These are phyloP conservation scores for Drosophila sturtevanti DNA, from an alignment of 1,140 invertebrate species.

Conservation along the genomic window DNA sequence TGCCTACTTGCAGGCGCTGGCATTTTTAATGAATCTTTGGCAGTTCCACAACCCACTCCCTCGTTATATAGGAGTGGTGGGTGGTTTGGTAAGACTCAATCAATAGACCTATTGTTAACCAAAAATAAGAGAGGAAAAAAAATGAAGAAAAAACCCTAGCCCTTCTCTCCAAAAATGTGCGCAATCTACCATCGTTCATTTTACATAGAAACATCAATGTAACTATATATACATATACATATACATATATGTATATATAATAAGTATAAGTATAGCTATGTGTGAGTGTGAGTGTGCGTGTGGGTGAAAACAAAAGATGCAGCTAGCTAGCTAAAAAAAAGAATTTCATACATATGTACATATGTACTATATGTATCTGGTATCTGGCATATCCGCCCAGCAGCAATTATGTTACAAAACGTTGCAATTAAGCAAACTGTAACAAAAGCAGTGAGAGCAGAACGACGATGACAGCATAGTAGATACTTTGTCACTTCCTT, in stretches of 20 bases:
- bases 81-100: slow-evolving; percentile 44
- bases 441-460: slow-evolving; percentile 56
- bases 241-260: neutral
- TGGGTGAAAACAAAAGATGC: slow-evolving; percentile 14
- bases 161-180: slow-evolving; percentile 65
- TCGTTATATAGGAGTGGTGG: too few relatives aligned
- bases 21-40: slow-evolving; percentile 38
- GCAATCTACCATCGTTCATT: slow-evolving; percentile 67
- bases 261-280: neutral
- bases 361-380: slow-evolving; percentile 38
- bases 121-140: too few relatives aligned
- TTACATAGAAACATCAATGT: too few relatives aligned
- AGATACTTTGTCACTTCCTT: slow-evolving; percentile 4
- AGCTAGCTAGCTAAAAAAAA: slow-evolving; percentile 16
- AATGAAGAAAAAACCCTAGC: slow-evolving; percentile 13
- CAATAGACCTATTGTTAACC: slow-evolving; percentile 63
- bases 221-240: neutral
- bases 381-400: slow-evolving; percentile 29
- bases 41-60: neutral
- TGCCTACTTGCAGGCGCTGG: slow-evolving; percentile 69
- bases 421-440: slow-evolving; percentile 78
- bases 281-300: neutral
- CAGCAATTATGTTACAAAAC: slow-evolving; percentile 79
- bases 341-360: slow-evolving; percentile 38
- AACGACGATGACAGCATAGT: neutral